A percentile compares a stretch with the other conserved stretches of the same genome.
Conservation (phyloP, 2,888 invertebrate species). For the Congeria kusceri region DNA sequence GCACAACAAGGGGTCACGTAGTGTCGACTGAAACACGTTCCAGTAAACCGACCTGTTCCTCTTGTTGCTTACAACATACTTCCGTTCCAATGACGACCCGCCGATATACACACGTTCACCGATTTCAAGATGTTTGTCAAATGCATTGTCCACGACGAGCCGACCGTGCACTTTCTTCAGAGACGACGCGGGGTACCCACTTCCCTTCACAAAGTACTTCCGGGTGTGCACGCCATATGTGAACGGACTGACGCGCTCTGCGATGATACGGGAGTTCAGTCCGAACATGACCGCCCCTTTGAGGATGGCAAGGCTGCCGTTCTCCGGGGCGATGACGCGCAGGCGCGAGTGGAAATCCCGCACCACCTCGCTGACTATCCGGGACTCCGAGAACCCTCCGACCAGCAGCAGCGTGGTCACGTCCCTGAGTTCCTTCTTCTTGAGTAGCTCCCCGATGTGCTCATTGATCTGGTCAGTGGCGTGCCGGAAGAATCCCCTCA, state of each 20-base stretch:
- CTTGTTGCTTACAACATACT: constrained; percentile 36
- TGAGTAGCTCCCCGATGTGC: constrained; percentile 40
- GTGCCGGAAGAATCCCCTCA: constrained; percentile 7
- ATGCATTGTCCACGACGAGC: constrained; percentile 44
- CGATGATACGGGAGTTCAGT: constrained; percentile 51
- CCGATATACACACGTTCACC: constrained; percentile 50
- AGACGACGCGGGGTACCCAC: constrained; percentile 5
- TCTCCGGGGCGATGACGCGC: constrained; percentile 49
- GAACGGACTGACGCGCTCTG: constrained; percentile 54
- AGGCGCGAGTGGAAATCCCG: constrained; percentile 36
- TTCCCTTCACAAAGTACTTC: constrained; percentile 27
- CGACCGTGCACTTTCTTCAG: constrained; percentile 25
- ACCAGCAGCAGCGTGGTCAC: constrained; percentile 54
- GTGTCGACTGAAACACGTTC: constrained; percentile 52
- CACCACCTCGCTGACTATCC: constrained; percentile 43
- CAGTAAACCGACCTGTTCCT: constrained; percentile 45
- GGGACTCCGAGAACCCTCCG: constrained; percentile 64
- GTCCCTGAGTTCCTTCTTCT: constrained; percentile 25
- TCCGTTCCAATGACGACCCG: constrained; percentile 18
- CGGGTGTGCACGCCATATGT: constrained; percentile 63
- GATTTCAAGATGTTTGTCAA: constrained; percentile 53
- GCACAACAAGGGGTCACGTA: constrained; percentile 48
- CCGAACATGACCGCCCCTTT: constrained; percentile 66
- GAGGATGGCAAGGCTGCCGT: constrained; percentile 50
- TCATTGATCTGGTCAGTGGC: constrained; percentile 41